Evolutionary conservation across 2,113 vertebrate genomes (phyloP), one percentile per base, ranked within the genome.

Genomic region (Cavia aperea): DNA sequence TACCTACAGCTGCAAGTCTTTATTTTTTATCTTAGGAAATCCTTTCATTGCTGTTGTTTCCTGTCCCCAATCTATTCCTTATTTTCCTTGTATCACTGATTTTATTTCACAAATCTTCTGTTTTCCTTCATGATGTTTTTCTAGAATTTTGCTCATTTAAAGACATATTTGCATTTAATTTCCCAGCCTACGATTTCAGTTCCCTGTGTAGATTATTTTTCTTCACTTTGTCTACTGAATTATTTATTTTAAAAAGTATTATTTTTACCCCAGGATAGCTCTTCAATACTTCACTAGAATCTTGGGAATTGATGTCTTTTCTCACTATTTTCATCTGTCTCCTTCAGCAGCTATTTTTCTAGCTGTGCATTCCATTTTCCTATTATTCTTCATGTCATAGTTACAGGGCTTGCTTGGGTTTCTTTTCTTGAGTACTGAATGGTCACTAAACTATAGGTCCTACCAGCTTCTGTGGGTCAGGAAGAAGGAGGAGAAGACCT

Each of bases 291-390:
- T 93, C 33, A 68, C 36, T 82, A 58, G 39, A 81, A 75, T 51
- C 18, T 68, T 89, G 29, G 5, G 62, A 51, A 58, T 43, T 60
- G 7, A 49, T 78, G 4, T 77, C 4, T 51, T 73, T 90, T 51
- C 33, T 89, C 51, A 65, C 63, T 86, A 51, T 86, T 93, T 90
- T 94, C 89, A 72, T 86, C 49, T 86, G 15, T 92, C 58, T 92
- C 13, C 24, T 58, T 79, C 10, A 75, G 46, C 1, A 26, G 19
- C 26, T 75, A 1, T 86, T 90, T 86, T 73, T 78, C 26, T 81
- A 90, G 39, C 15, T 92, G 24, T 26, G 14, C 15, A 43, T 60
- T 82, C 26, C 21, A 68, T 75, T 86, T 83, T 39, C 39, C 66
- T 86, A n/a, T 68, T 58, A 9, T 5, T 49, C n/a, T 81, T 82